Conservation (phyloP, 2,113 vertebrate genomes). For the Prionailurus viverrinus region DNA sequence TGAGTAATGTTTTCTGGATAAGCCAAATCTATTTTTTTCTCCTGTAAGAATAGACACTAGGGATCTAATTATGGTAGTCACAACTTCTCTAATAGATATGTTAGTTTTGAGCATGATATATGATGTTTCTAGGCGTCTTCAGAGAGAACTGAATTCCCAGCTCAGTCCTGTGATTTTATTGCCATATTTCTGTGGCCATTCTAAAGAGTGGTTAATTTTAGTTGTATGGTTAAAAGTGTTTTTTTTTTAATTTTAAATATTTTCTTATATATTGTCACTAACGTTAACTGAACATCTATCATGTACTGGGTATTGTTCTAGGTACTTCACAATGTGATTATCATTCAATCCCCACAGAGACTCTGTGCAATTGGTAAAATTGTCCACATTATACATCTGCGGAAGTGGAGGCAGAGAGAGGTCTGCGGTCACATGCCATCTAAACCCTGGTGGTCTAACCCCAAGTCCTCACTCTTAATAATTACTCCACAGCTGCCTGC, state of each 20-base stretch:
- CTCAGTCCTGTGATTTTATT: background rate
- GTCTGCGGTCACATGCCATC: background rate
- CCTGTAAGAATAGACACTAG: background rate
- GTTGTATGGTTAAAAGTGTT: background rate
- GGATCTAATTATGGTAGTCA: slow-evolving; percentile 50
- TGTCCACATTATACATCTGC: background rate
- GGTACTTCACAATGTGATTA: background rate
- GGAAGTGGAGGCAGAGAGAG: background rate
- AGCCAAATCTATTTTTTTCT: background rate
- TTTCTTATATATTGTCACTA: slow-evolving; percentile 17
- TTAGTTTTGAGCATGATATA: background rate
- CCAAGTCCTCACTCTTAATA: background rate
- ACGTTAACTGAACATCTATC: background rate
- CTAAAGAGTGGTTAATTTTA: slow-evolving; percentile 22
- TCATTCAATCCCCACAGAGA: background rate
- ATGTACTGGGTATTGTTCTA: background rate
- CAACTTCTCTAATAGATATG: slow-evolving; percentile 35
- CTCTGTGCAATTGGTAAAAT: background rate
- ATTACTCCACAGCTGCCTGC: background rate
- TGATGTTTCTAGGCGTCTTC: slow-evolving; percentile 33
- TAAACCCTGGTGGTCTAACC: background rate
- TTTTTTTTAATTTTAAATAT: background rate
- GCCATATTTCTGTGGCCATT: background rate
- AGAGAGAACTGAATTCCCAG: background rate
- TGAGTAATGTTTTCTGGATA: background rate